Evolutionary conservation across 2,888 invertebrate species (phyloP).

Genomic region (Rhamphomyia laevipes): DNA sequence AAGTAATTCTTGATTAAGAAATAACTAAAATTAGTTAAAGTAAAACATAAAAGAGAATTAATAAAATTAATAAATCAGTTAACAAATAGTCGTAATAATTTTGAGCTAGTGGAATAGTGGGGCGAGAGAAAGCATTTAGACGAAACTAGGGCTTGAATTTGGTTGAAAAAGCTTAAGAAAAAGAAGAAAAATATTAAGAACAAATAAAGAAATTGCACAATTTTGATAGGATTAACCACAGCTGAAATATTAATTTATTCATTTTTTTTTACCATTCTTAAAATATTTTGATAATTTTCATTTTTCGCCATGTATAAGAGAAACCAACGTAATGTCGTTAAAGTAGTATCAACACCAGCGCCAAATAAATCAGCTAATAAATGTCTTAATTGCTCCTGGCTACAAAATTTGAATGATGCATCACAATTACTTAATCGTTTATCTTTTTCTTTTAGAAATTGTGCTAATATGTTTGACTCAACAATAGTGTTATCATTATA

Average conservation of each 20-base stretch:
- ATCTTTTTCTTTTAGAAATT: slow-evolving; percentile 49
- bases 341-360: slow-evolving; percentile 74
- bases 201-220: background rate
- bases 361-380: slow-evolving; percentile 74
- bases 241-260: no score
- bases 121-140: no score
- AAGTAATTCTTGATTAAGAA: no score
- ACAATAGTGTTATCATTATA: slow-evolving; percentile 2
- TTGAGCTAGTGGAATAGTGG: no score
- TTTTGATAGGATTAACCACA: background rate
- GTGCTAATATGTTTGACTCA: slow-evolving; percentile 45
- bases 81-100: no score
- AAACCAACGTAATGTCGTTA: slow-evolving; percentile 71
- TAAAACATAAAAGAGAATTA: no score
- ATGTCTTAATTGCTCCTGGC: slow-evolving; percentile 56
- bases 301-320: slow-evolving; percentile 62
- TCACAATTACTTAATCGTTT: slow-evolving; percentile 38
- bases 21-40: no score
- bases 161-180: no score
- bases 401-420: slow-evolving; percentile 42
- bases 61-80: no score
- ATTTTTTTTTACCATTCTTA: slow-evolving; percentile 20
- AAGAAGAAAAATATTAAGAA: background rate
- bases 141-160: no score
- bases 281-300: slow-evolving; percentile 45